phyloP scores from a whole-genome alignment of 2,113 vertebrate genomes.

The Abramis brama region DNA sequence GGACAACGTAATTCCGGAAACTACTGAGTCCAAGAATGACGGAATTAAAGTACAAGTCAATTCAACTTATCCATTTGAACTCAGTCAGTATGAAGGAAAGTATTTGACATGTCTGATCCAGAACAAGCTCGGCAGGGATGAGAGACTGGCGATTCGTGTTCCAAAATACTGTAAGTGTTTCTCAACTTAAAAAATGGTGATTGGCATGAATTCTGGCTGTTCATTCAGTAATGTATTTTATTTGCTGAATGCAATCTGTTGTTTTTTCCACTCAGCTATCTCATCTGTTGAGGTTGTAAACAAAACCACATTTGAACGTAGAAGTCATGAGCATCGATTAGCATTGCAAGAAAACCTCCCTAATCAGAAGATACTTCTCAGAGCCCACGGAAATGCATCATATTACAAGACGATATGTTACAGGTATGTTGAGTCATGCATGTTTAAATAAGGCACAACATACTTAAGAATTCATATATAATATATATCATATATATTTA shows the following conservation, averaged over 20 bases:
- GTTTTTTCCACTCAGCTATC: constrained; percentile 65
- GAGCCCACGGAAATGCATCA: constrained; percentile 67
- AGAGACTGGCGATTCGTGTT: constrained; percentile 61
- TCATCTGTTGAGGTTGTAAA: constrained; percentile 69
- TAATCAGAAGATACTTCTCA: constrained; percentile 69
- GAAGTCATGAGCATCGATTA: constrained; percentile 54
- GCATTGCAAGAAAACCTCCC: constrained; percentile 59
- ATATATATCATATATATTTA: no score
- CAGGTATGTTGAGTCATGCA: constrained; percentile 62
- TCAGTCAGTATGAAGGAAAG: constrained; percentile 67
- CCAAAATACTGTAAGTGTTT: constrained; percentile 71
- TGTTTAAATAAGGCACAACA: neutral
- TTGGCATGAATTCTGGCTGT: neutral
- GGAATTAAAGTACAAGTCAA: constrained; percentile 52
- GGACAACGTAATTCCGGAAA: constrained; percentile 35
- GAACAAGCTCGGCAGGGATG: constrained; percentile 43
- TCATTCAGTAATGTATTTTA: constrained; percentile 19
- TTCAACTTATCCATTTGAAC: constrained; percentile 66
- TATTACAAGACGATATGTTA: constrained; percentile 63
- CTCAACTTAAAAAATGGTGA: neutral
- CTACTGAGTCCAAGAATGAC: constrained; percentile 14
- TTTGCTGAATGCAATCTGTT: constrained; percentile 7
- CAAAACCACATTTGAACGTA: constrained; percentile 60
- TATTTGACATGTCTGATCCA: constrained; percentile 67
- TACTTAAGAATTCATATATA: neutral